Conservation (phyloP, 2,113 vertebrate species). For the Corythoichthys haematopterus region DNA sequence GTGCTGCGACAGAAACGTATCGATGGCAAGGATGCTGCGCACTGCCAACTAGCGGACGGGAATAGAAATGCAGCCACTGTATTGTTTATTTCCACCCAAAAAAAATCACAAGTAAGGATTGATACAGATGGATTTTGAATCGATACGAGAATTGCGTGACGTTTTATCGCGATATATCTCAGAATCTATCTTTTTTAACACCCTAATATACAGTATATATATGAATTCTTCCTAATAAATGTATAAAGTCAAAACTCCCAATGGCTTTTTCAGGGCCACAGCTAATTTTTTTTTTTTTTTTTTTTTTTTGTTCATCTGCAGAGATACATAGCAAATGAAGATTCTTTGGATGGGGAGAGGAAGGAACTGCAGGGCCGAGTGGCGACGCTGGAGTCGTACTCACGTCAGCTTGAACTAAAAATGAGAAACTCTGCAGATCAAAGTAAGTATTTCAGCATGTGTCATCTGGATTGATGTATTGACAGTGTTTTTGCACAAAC, state of each 20-base stretch:
- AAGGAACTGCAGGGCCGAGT: conserved; percentile 90
- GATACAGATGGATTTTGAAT: too few species aligned
- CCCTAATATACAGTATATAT: too few species aligned
- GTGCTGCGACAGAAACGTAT: too few species aligned
- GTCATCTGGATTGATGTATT: conserved; percentile 11
- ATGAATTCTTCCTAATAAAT: too few species aligned
- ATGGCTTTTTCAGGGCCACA: neutral
- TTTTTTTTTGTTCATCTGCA: conserved; percentile 53
- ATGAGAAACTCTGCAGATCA: conserved; percentile 94
- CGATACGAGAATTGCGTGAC: too few species aligned
- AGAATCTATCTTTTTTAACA: too few species aligned
- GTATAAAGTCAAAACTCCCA: neutral
- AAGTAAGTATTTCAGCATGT: conserved; percentile 76
- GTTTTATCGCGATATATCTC: too few species aligned
- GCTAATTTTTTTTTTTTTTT: neutral
- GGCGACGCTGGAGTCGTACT: conserved; percentile 84
- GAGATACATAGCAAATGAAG: conserved; percentile 95
- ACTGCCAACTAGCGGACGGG: too few species aligned
- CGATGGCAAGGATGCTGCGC: too few species aligned
- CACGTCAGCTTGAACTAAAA: conserved; percentile 90
- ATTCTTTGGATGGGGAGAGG: conserved; percentile 94
- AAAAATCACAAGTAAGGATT: too few species aligned
- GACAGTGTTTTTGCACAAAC: neutral
- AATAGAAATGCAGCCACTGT: too few species aligned
- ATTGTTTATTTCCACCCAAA: too few species aligned